Conservation (phyloP, 2,888 invertebrate genomes). For the Latheticus oryzae region DNA sequence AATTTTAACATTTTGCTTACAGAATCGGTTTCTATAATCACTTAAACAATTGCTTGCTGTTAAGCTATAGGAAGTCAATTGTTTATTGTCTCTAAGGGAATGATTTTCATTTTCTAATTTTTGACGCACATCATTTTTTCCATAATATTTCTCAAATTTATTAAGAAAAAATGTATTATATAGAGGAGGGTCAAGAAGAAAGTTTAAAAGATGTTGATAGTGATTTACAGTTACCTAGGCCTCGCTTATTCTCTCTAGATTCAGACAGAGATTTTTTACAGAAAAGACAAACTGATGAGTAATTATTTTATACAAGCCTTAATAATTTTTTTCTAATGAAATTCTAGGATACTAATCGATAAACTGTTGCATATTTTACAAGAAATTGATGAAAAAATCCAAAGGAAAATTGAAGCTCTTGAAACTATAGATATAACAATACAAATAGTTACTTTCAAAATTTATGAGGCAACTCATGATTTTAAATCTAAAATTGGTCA, state of each 20-base stretch:
- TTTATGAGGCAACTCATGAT: constrained; percentile 54
- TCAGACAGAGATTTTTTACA: not conserved
- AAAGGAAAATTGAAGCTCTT: constrained; percentile 45
- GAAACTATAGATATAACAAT: constrained; percentile 56
- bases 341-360: constrained; percentile 15
- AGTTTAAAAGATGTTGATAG: too few species aligned
- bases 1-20: too few species aligned
- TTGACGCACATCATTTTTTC: too few species aligned
- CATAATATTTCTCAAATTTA: too few species aligned
- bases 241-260: not conserved
- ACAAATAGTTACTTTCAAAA: constrained; percentile 55
- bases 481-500: constrained; percentile 53
- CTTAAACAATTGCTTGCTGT: too few species aligned
- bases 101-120: too few species aligned
- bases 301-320: not conserved
- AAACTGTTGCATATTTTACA: constrained; percentile 3
- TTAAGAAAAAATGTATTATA: too few species aligned
- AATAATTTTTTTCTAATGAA: not conserved
- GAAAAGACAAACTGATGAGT: not conserved
- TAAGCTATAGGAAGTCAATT: too few species aligned
- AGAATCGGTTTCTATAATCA: too few species aligned
- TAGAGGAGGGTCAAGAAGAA: too few species aligned
- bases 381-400: constrained; percentile 2
- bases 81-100: too few species aligned
- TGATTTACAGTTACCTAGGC: not conserved